These are phyloP conservation scores for Puffinus mauretanicus DNA, from an alignment of 2,113 vertebrate species.

Conservation along the genomic window DNA sequence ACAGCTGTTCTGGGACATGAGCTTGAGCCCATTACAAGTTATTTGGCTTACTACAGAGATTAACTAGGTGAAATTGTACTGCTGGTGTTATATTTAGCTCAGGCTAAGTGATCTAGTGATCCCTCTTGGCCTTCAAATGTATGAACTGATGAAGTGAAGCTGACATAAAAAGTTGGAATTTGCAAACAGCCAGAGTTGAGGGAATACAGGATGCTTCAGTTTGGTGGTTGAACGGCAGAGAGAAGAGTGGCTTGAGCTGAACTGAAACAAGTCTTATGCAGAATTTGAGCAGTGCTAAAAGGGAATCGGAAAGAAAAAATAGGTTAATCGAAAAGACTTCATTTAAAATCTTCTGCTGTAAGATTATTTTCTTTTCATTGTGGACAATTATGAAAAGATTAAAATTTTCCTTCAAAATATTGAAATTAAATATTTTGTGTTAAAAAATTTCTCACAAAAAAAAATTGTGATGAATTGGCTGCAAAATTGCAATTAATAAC, in stretches of 20 bases:
- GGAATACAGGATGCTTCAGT: neutral
- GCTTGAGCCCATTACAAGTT: neutral
- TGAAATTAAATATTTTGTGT: neutral
- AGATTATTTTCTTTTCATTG: neutral
- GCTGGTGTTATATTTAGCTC: neutral
- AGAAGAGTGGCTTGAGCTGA: neutral
- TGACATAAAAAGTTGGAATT: constrained; percentile 11
- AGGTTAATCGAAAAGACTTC: neutral
- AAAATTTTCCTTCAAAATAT: neutral
- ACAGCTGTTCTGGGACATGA: neutral
- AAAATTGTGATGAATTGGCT: neutral
- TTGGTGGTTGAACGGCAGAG: neutral
- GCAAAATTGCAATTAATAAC: neutral
- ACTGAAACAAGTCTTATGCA: neutral
- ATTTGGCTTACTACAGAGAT: neutral
- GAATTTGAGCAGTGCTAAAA: neutral
- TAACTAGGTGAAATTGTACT: neutral
- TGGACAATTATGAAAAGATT: neutral
- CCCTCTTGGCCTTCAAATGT: neutral
- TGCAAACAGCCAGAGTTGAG: neutral
- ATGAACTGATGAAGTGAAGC: constrained; percentile 21
- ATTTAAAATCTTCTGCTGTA: neutral
- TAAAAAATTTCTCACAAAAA: neutral
- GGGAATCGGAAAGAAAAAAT: neutral
- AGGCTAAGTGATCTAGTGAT: constrained; percentile 20